These are phyloP conservation scores for Phoebastria nigripes DNA, from an alignment of 2,797 vertebrate genomes.

Conservation along the genomic window DNA sequence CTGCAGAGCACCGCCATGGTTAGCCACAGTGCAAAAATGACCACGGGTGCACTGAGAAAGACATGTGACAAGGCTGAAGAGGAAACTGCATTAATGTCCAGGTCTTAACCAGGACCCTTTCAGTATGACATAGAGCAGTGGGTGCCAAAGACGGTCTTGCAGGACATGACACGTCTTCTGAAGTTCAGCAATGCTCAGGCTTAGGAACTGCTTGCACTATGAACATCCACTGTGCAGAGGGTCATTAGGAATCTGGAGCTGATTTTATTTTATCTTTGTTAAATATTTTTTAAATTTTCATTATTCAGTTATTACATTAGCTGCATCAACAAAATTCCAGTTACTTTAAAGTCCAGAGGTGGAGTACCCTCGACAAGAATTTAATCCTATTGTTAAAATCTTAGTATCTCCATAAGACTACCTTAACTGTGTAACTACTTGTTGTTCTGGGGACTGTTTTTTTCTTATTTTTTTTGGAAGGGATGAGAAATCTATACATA, in stretches of 20 bases:
- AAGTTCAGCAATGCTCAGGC: neutral
- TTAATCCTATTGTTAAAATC: neutral
- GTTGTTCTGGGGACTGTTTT: neutral
- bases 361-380: neutral
- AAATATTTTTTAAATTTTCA: neutral
- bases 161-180: neutral
- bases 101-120: neutral
- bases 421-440: neutral
- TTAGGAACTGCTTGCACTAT: neutral
- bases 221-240: neutral
- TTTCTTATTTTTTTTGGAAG: neutral
- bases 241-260: neutral
- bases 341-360: neutral
- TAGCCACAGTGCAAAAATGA: neutral
- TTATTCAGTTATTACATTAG: neutral
- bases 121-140: neutral
- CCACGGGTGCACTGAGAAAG: neutral
- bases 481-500: neutral
- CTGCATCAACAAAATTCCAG: neutral
- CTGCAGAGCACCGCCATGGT: neutral
- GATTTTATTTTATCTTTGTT: neutral
- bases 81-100: neutral
- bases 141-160: neutral
- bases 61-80: neutral
- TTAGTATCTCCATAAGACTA: accelerated